Conservation (phyloP, 2,113 vertebrate genomes). For the Lycaon pictus region DNA sequence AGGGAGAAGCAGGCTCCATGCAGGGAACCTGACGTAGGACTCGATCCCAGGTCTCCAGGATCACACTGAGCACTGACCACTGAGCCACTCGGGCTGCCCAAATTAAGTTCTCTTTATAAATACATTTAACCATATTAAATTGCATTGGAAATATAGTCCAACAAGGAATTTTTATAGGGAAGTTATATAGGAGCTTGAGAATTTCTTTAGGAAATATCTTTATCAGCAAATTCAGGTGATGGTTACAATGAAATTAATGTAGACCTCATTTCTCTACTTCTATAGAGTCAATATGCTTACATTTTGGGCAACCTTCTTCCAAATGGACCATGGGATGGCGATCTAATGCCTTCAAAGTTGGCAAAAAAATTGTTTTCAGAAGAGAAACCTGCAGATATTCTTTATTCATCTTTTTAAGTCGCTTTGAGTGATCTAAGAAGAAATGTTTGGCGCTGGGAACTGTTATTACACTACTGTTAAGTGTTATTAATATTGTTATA, state of each 20-base stretch:
- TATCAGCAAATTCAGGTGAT: background rate
- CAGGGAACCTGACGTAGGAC: too few species aligned
- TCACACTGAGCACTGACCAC: too few species aligned
- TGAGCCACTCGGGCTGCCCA: background rate
- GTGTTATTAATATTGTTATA: constrained; percentile 44
- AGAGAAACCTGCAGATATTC: background rate
- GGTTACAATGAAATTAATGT: background rate
- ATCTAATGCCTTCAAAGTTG: background rate
- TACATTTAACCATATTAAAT: background rate
- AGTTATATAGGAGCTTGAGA: background rate
- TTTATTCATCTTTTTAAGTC: background rate
- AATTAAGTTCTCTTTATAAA: background rate
- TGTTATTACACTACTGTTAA: constrained; percentile 13
- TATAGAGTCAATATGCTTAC: background rate
- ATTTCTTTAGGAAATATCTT: background rate
- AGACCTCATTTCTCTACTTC: background rate
- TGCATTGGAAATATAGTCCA: background rate
- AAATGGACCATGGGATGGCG: background rate
- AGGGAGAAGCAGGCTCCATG: too few species aligned
- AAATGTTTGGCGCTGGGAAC: background rate
- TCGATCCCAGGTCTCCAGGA: too few species aligned
- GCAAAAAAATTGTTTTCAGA: background rate
- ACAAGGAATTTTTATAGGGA: background rate
- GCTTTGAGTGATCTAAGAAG: background rate
- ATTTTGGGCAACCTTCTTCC: constrained; percentile 20